Base-by-base conservation (phyloP, 2,888 invertebrate species). In the Watsonalla cultraria region DNA sequence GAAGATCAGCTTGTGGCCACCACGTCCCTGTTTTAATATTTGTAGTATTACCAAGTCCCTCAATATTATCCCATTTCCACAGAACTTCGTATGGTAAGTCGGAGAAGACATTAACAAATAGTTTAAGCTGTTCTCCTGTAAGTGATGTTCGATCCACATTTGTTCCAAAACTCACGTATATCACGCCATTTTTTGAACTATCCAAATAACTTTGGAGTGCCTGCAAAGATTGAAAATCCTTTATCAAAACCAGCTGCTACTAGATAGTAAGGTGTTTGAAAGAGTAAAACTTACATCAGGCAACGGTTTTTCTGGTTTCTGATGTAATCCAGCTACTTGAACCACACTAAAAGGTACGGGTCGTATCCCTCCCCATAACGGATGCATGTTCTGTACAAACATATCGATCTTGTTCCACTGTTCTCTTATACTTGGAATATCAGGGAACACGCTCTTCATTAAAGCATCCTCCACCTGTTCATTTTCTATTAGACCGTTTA, bases 271-370 rank as follows among this genome's bases (percentile, higher is more conserved):
- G 24, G 24, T 24, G 2, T 24, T 4, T 2, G 2, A 24, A 24
- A 24, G 14, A 9, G n/a, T n/a, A 13, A 47, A 50, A 45, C 54
- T 57, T 58, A 76, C 80, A 58, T 66, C 57, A 6, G 88, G 84
- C 15, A 91, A 64, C 0, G 78, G 68, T 46, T 82, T 76, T 2
- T 69, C 53, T 13, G 73, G 72, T 11, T 69, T 74, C 24, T 82
- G 69, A 58, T 89, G 86, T 45, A 84, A 57, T 9, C 89, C 88
- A 51, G 87, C 85, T 54, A 89, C 78, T 54, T 78, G 80, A 2
- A 90, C 55, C 2, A 86, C 70, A 54, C 71, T 72, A 0, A 88
- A 82, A 9, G 88, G 78, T 0, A 84, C 65, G 0, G 91, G 90
- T 9, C 70, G 66, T 46, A 76, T 76, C 6, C 66, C 65, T 47